Evolutionary conservation across 2,888 invertebrate species (phyloP), one percentile per base, ranked within the genome.

Genomic region (Rotaria macrura): DNA sequence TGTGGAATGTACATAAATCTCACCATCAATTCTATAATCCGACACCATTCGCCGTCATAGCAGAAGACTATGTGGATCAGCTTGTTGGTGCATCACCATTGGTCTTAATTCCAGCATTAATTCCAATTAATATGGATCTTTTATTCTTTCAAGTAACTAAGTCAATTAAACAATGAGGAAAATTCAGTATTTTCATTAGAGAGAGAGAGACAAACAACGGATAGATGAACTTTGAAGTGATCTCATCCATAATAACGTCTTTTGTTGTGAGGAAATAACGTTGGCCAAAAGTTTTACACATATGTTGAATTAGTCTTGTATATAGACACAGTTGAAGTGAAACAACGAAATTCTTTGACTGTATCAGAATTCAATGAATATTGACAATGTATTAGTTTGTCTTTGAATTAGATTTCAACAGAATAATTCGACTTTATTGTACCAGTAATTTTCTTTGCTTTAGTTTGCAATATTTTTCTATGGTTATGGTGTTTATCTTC

Each of bases 391-490:
- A 17, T 17, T 17, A 49, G 9, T 3, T 49, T 14, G 14, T 14
- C 12, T 49, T 49, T 49, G 17, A 49, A 49, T 14, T 17, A 49
- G 49, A 49, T 49, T 9, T 49, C 3, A 49, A 65, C 17, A 14
- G 0, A 10, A 57, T n/a, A 12, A 57, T 29, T 72, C 17, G 49
- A 49, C 12, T 14, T 4, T 17, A 49, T 49, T 3, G 14, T 49
- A 49, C 0, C 14, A 17, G 17, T 17, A 49, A 17, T 17, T 49
- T 49, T 14, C 2, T 49, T 40, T 20, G 1, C 6, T 74, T 74
- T 74, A 74, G 74, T 79, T 79, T 79, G 40, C 74, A 25, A 43
- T 79, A 23, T 79, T 79, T 79, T 79, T 79, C 9, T 79, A 79
- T 25, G 74, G 74, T 43, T 79, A 79, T 43, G 74, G 74, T 5